Evolutionary conservation across 2,888 invertebrate genomes (phyloP), one percentile per base, ranked within the genome.

Genomic region (Caenorhabditis sp.): DNA sequence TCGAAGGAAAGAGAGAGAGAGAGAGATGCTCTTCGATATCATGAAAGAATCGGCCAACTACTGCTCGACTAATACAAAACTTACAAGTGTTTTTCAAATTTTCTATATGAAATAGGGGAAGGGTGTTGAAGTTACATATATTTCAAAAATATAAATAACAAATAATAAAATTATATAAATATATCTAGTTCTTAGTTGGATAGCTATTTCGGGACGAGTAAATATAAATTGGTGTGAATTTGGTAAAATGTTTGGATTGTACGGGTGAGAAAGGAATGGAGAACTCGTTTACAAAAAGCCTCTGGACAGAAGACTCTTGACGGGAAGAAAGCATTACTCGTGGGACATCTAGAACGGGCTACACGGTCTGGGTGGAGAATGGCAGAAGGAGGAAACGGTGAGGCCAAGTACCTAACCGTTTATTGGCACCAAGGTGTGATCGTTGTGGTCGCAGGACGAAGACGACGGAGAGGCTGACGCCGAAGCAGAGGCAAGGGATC

Each of bases 71-170:
- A 70, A 70, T 60, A 70, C 35, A 51, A 58, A 58, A 70, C 40
- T 70, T 70, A 71, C 71, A 71, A 15, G 28, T 60, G 18, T 53
- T 44, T 44, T 44, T 24, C 37, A 40, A 47, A 55, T 58, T 58
- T 70, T 61, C 61, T 61, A 40, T 71, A 71, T 51, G 44, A 70
- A 70, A 69, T 60, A 60, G 26, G 28, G 15, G 6, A 9, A 47
- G 56, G 22, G 22, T 13, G 26, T 13, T 22, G 47, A n/a, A n/a
- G 69, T 70, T 60, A 70, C 69, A 70, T 72, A 74, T 74, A 74
- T 74, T 74, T 74, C 67, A 67, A 76, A 76, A 67, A 76, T 76
- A 76, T 76, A 37, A 68, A 74, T 74, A 76, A 65, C 58, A 76
- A 53, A 76, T 51, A 61, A 67, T 51, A 51, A 60, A 47, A 32